These are phyloP conservation scores for Xylocampa areola DNA, from an alignment of 2,888 invertebrate species.

Conservation along the genomic window DNA sequence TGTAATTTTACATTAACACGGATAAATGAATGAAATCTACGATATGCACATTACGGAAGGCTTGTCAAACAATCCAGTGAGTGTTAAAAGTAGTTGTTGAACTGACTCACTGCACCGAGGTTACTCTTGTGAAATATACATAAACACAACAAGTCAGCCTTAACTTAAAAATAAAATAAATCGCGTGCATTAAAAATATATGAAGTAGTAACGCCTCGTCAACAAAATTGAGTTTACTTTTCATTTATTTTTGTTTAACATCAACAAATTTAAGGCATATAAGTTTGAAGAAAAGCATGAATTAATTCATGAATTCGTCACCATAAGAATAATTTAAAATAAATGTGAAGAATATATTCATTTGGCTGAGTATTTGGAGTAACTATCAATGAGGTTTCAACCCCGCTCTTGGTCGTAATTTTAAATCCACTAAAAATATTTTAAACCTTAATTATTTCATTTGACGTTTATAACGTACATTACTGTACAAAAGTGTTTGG, in stretches of 20 bases:
- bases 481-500: conserved; percentile 10
- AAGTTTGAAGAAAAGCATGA: too few relatives aligned
- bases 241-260: conserved; percentile 13
- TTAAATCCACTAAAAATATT: too few relatives aligned
- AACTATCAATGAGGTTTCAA: too few relatives aligned
- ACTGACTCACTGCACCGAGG: conserved; percentile 73
- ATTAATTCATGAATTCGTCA: too few relatives aligned
- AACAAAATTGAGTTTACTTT: conserved; percentile 23
- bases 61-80: conserved; percentile 18
- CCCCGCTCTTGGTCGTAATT: too few relatives aligned
- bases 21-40: conserved; percentile 11
- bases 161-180: conserved; percentile 46
- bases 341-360: too few relatives aligned
- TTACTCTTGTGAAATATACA: conserved; percentile 69
- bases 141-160: conserved; percentile 51
- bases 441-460: too few relatives aligned
- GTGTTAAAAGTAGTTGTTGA: conserved; percentile 58
- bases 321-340: too few relatives aligned
- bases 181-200: conserved; percentile 44
- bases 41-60: conserved; percentile 25
- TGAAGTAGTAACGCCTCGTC: conserved; percentile 25
- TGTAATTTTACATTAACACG: conserved; percentile 1
- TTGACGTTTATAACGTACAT: too few relatives aligned
- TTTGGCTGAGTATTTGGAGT: too few relatives aligned
- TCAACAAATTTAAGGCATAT: neutral